Evolutionary conservation across 2,797 vertebrate genomes (phyloP).

Genomic region (Lepus townsendii): DNA sequence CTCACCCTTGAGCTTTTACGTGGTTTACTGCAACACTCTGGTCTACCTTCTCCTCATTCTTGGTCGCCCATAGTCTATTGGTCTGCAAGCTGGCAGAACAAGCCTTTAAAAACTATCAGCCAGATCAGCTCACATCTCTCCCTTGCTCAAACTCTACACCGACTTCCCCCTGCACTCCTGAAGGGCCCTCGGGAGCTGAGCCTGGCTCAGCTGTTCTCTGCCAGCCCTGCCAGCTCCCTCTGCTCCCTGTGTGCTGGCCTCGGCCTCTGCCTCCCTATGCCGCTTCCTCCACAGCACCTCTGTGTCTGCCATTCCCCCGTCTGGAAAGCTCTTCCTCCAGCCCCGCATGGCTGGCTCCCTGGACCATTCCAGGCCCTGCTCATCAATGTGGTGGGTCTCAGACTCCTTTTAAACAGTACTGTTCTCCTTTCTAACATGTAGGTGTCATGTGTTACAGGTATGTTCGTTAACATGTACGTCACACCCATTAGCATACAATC

Average conservation of each 20-base stretch:
- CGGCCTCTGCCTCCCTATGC: neutral
- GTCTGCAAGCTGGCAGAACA: neutral
- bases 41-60: neutral
- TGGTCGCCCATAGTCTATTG: neutral
- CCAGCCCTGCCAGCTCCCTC: accelerated
- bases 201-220: neutral
- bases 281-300: neutral
- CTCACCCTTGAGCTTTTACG: neutral
- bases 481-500: neutral
- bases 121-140: neutral
- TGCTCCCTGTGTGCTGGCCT: neutral
- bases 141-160: neutral
- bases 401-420: neutral
- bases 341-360: neutral
- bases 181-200: neutral
- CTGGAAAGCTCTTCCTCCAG: slow-evolving; percentile 6
- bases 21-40: neutral
- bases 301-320: neutral
- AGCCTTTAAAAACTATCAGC: neutral
- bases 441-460: too few relatives aligned
- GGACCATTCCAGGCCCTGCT: neutral
- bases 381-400: neutral
- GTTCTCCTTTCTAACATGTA: neutral
- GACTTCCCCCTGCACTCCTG: neutral
- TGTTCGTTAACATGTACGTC: too few relatives aligned